A percentile compares a stretch with the other conserved stretches of the same genome.
Conservation (phyloP, 2,113 vertebrate species). For the Dolichotis patagonum region DNA sequence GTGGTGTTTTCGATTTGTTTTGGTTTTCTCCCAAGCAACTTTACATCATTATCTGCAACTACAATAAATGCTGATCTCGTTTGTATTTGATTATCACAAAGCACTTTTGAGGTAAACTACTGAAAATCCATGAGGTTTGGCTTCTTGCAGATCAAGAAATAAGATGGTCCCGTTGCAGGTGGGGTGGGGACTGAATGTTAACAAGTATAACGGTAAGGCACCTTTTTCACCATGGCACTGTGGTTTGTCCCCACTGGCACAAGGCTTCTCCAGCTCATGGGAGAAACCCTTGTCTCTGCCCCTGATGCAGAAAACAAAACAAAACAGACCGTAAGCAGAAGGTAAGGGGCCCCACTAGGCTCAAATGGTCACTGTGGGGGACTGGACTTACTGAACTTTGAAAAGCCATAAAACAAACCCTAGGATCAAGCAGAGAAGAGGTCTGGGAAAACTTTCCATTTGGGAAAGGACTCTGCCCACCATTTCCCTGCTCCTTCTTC, state of each 20-base stretch:
- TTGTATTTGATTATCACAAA: background rate
- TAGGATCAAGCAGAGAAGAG: background rate
- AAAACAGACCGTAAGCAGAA: background rate
- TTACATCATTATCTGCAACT: background rate
- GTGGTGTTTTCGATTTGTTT: background rate
- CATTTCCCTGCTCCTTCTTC: too few relatives aligned
- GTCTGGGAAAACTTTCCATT: background rate
- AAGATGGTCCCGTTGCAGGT: background rate
- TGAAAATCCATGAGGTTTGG: background rate
- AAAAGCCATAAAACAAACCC: slow-evolving; percentile 18
- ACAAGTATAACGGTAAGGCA: background rate
- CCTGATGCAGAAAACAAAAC: background rate
- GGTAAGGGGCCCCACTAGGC: background rate
- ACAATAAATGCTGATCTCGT: background rate
- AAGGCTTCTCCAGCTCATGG: background rate
- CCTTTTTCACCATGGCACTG: background rate
- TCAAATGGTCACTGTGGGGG: background rate
- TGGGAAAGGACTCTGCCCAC: background rate
- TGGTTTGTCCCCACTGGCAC: too few relatives aligned
- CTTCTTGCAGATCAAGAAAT: background rate
- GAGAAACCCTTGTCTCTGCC: background rate
- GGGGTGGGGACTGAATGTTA: background rate
- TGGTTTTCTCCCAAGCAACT: background rate
- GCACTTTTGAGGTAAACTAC: background rate
- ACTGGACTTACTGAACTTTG: background rate